Base-by-base conservation (phyloP, 2,113 vertebrate species). In the Pycnonotus jocosus region DNA sequence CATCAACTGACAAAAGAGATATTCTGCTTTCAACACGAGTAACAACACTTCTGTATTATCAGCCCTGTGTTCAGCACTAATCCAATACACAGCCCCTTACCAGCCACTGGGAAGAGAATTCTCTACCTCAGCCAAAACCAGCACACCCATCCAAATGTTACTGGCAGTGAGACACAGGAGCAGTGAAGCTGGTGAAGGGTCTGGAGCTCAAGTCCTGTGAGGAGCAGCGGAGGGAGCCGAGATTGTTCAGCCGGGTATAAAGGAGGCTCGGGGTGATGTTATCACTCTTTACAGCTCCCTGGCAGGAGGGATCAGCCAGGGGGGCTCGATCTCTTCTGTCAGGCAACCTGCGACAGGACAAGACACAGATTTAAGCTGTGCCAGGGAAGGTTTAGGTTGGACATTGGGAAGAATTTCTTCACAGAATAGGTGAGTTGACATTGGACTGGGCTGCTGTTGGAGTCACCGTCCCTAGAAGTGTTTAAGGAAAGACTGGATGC, bases 161-260 rank as follows among this genome's bases (percentile, higher is more conserved):
- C 7, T 12, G 40, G 21, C 58, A 50, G 37, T 12, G 54, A 19
- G 42, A 11, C 21, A 27, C 25, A 15, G 8, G 50, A 31, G 50
- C 35, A 18, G 1, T 12, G 31, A 14, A 19, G 66, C 21, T 37
- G 66, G 5, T 6, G 76, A 7, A 21, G 58, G 4, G 1, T 22
- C 12, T 25, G 57, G 35, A 31, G 44, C 73, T 21, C 10, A 9
- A 7, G 16, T 3, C 16, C 10, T 12, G 44, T 25, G 44, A 25
- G 56, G 44, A 45, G 40, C 71, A 30, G 53, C 71, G 9, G 51
- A 27, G n/a, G 44, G n/a, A 31, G n/a, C 44, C 2, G 56, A 9
- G 40, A 22, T 4, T 15, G n/a, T 8, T 35, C 72, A 5, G 27
- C 18, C 14, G 6, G 40, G 5, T 15, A 18, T 0, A 5, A 3